A percentile compares a stretch with the other conserved stretches of the same genome.
phyloP scores from a whole-genome alignment of 2,888 invertebrate species.

The Eremobia ochroleuca region DNA sequence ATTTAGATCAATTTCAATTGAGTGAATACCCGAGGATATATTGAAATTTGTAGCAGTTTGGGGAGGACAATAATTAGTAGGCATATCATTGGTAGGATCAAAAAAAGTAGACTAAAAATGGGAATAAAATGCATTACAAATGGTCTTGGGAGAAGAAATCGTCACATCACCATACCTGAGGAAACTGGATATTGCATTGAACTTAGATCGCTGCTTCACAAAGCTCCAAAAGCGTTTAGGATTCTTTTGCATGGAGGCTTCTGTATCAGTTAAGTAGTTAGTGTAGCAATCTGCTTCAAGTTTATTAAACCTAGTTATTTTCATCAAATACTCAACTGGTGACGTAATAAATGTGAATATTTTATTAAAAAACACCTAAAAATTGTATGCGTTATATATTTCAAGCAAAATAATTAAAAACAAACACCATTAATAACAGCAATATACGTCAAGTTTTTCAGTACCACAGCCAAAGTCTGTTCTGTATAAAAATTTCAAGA shows the following conservation, averaged over 20 bases:
- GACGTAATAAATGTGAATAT: neutral
- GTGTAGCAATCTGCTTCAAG: too few relatives aligned
- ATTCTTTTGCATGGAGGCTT: too few relatives aligned
- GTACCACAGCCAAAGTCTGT: conserved; percentile 63
- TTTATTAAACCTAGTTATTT: too few relatives aligned
- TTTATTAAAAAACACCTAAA: conserved; percentile 22
- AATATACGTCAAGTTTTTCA: conserved; percentile 69
- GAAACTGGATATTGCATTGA: too few relatives aligned
- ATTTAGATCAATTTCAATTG: neutral
- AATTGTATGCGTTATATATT: conserved; percentile 58
- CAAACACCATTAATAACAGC: conserved; percentile 70
- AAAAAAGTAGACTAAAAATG: neutral
- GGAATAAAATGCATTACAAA: too few relatives aligned
- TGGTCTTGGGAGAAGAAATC: too few relatives aligned
- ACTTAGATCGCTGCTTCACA: too few relatives aligned
- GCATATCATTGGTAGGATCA: too few relatives aligned
- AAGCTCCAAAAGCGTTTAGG: too few relatives aligned
- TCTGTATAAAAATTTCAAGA: conserved; percentile 73
- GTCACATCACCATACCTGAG: too few relatives aligned
- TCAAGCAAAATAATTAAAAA: conserved; percentile 70
- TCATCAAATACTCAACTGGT: neutral
- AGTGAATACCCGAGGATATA: neutral
- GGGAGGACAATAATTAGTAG: too few relatives aligned
- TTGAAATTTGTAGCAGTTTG: neutral
- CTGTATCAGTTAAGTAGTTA: too few relatives aligned